Evolutionary conservation across 2,797 vertebrate species (phyloP), one percentile per base, ranked within the genome.

Genomic region (Xenentodon cancila): DNA sequence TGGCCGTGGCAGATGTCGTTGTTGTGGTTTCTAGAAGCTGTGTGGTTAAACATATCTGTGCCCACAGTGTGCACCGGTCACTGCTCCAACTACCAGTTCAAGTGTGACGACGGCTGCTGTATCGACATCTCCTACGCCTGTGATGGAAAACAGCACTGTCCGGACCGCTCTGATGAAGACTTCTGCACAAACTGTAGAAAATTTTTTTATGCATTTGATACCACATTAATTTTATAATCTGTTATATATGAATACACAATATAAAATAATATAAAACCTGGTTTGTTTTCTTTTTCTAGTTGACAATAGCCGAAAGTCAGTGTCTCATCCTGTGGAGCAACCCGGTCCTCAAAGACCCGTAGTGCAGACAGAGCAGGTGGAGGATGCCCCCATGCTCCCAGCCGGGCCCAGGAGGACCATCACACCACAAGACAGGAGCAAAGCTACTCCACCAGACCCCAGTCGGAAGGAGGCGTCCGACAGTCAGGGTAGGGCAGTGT

Each of bases 61-160:
- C 37, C 52, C 51, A 42, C 88, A 97, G 97, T 95, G 1, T 99
- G 97, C 49, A 90, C 85, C 0, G 93, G 95, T 5, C 88, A 84
- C 61, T 99, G 97, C 73, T 96, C 95, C 0, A 94, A 94, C 67
- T 96, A 98, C 87, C 96, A 97, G 92, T 98, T 98, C 79, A 93
- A 94, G 77, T 98, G 97, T 20, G 97, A 98, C 0, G 94, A 97
- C 0, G 97, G 96, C 67, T 99, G 97, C 90, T 99, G 97, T 53
- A 94, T 98, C 22, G 97, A 99, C 90, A 98, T 99, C 88, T 95
- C 94, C 0, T 95, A 95, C 60, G 96, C 97, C 5, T 99, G 97
- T 0, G 96, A 99, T 8, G 95, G 97, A 12, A 93, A 94, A 64
- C 94, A 93, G 7, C 96, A 99, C 59, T 99, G 97, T 64, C 95